Base-by-base conservation (phyloP, 2,113 vertebrate species). In the Chroicocephalus ridibundus region DNA sequence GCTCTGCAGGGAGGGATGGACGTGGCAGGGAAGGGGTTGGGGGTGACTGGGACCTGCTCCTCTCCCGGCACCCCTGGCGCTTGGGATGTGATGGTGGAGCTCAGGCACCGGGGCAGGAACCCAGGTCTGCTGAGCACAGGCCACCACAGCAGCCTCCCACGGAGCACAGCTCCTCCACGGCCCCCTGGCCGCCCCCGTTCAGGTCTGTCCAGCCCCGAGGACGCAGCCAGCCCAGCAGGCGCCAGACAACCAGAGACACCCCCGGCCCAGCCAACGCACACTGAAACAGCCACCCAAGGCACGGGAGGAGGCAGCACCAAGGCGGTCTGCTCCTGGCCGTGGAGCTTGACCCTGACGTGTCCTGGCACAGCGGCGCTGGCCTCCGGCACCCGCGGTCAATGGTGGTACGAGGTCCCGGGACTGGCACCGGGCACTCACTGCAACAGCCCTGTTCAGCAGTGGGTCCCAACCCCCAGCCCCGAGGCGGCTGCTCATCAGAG, bases 21-120 rank as follows among this genome's bases (percentile, higher is more conserved):
- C 0, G 9, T 0, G 9, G 40, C 19, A 9, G 19, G 1, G 36
- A 27, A 17, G 24, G 29, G 29, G 42, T 1, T 14, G 25, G 44
- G 69, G 46, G 27, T 19, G 44, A 29, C 44, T 2, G 44, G 61
- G 42, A 26, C 32, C 36, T 3, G 15, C 52, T 49, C 64, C 13
- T 36, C 38, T 36, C 64, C 64, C 1, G 10, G 61, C 1, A 2
- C 40, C 34, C 15, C 57, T 5, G 8, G 61, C 6, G 36, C 51
- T 66, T 6, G 0, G 52, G 46, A 69, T 32, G 55, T 1, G 21
- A 19, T 5, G 36, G 54, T 5, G 52, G 83, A 60, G 72, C 52
- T 51, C 25, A 1, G 34, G 51, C 51, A 19, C 22, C 2, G 25
- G n/a, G 21, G 22, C 34, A 29, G 51, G 51, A 46, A 12, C n/a